phyloP scores from a whole-genome alignment of 2,113 vertebrate genomes.

The Sisor rabdophorus region DNA sequence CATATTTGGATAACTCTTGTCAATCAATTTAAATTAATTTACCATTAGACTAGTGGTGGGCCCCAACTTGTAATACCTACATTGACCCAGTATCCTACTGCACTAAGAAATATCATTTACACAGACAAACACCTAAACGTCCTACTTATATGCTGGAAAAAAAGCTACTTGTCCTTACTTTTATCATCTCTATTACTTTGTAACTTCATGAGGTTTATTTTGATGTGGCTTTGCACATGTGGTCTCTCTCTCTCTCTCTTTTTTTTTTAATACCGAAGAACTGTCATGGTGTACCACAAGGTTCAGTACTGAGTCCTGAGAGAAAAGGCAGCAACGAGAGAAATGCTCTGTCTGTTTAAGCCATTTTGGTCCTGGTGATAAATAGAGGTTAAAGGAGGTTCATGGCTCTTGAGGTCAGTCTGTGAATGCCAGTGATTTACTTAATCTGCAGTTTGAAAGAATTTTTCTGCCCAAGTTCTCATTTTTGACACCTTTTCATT shows the following conservation, averaged over 20 bases:
- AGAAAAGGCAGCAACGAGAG: neutral
- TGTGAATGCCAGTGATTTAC: constrained; percentile 32
- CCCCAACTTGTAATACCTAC: neutral
- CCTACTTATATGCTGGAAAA: no score
- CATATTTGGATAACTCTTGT: neutral
- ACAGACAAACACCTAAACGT: neutral
- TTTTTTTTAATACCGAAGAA: neutral
- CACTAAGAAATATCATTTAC: neutral
- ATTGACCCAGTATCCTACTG: neutral
- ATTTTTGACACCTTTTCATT: constrained; percentile 2
- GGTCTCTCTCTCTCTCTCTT: no score
- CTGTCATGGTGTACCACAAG: neutral
- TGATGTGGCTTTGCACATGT: neutral
- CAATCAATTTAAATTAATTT: neutral
- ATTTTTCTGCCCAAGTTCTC: neutral
- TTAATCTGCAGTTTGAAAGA: constrained; percentile 14
- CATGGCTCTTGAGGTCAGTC: constrained; percentile 40
- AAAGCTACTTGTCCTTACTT: no score
- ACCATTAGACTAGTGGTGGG: neutral
- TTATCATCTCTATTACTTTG: neutral
- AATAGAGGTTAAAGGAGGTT: constrained; percentile 27
- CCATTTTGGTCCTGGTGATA: constrained; percentile 30
- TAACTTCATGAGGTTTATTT: neutral
- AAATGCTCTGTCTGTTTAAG: constrained; percentile 23
- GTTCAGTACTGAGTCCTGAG: constrained; percentile 16